Evolutionary conservation across 2,888 invertebrate species (phyloP).

Genomic region (Fabriciana adippe): DNA sequence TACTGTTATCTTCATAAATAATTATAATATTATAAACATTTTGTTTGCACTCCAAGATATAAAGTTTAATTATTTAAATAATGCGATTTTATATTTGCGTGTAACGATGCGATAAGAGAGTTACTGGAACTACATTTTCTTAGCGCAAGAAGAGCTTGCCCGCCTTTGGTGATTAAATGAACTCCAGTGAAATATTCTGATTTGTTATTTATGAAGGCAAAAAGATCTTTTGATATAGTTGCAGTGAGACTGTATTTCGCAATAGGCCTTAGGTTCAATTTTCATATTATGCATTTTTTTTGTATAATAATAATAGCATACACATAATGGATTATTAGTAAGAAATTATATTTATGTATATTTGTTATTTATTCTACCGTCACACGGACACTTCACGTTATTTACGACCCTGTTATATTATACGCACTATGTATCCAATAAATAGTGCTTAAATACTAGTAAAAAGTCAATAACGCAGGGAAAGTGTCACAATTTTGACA

Average conservation of each 20-base stretch:
- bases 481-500: no score
- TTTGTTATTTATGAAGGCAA: conserved; percentile 7
- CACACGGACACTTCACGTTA: no score
- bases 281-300: no score
- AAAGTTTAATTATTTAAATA: conserved; percentile 30
- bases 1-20: no score
- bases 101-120: conserved; percentile 36
- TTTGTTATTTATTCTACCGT: no score
- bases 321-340: no score
- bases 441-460: no score
- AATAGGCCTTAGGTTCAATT: neutral
- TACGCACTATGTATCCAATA: no score
- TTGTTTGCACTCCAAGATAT: conserved; percentile 2
- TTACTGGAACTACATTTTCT: conserved; percentile 17
- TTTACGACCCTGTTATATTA: no score
- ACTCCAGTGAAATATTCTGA: conserved; percentile 11
- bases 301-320: no score
- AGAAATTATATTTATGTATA: no score
- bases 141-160: conserved; percentile 11
- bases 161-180: conserved; percentile 15
- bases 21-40: neutral
- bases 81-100: conserved; percentile 37
- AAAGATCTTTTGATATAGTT: neutral
- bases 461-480: no score
- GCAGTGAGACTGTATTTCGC: neutral